These are phyloP conservation scores for Portevinia maculata DNA, from an alignment of 2,888 invertebrate genomes.

Conservation along the genomic window DNA sequence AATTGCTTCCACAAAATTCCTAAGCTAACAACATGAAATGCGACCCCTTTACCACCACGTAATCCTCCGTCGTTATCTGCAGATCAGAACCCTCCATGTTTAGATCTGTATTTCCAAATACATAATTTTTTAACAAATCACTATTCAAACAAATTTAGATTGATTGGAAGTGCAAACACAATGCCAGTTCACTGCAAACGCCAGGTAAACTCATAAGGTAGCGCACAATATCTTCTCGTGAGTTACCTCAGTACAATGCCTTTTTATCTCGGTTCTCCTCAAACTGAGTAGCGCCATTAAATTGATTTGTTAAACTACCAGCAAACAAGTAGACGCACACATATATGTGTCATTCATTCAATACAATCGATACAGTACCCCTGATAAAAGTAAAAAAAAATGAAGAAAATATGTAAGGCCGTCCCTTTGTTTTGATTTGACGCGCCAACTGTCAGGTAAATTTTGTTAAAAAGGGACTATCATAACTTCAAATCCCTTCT, in stretches of 20 bases:
- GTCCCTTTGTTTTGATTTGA: slow-evolving; percentile 66
- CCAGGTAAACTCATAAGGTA: slow-evolving; percentile 44
- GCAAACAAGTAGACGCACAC: neutral
- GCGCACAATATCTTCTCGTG: slow-evolving; percentile 40
- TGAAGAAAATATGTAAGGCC: slow-evolving; percentile 16
- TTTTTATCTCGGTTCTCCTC: slow-evolving; percentile 43
- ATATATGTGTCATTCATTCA: slow-evolving; percentile 52
- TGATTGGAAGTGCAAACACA: slow-evolving; percentile 64
- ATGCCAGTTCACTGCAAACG: slow-evolving; percentile 42
- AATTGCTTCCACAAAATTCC: no score
- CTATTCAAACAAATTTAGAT: slow-evolving; percentile 71
- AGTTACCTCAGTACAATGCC: slow-evolving; percentile 45
- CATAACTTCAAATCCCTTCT: slow-evolving; percentile 18
- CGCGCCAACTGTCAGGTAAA: slow-evolving; percentile 60
- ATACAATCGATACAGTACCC: slow-evolving; percentile 49
- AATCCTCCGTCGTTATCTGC: neutral
- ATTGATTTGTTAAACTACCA: slow-evolving; percentile 69
- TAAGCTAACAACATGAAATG: neutral
- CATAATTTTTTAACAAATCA: slow-evolving; percentile 51
- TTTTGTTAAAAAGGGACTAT: slow-evolving; percentile 18
- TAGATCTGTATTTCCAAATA: neutral
- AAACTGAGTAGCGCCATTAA: slow-evolving; percentile 69
- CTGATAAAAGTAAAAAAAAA: slow-evolving; percentile 33
- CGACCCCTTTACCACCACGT: neutral
- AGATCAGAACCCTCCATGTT: slow-evolving; percentile 3